phyloP scores from a whole-genome alignment of 1,140 invertebrate genomes.

The Bemisia tabaci region DNA sequence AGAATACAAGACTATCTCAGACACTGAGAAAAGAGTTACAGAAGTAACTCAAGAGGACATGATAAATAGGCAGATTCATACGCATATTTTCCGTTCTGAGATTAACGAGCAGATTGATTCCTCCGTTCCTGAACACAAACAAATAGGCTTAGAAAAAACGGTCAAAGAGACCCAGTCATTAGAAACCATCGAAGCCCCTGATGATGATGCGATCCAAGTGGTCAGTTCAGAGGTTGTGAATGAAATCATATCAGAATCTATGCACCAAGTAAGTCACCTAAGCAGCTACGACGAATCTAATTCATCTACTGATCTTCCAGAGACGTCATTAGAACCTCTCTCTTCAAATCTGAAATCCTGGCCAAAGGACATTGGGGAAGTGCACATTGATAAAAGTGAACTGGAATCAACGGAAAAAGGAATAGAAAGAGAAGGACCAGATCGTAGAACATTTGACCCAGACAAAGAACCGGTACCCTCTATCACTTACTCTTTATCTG shows the following conservation, averaged over 20 bases:
- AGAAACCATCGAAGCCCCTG: no score
- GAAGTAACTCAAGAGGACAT: conserved; percentile 25
- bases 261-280: no score
- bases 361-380: no score
- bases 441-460: conserved; percentile 20
- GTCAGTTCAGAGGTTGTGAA: background rate
- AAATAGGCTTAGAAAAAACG: conserved; percentile 10
- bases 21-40: conserved; percentile 15
- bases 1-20: conserved; percentile 31
- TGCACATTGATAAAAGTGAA: conserved; percentile 38
- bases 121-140: conserved; percentile 23
- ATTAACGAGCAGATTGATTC: conserved; percentile 31
- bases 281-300: no score
- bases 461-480: conserved; percentile 16
- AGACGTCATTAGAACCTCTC: no score
- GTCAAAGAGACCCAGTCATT: no score
- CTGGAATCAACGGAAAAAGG: conserved; percentile 33
- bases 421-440: conserved; percentile 29
- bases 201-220: no score
- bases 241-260: background rate
- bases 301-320: no score
- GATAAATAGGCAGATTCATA: conserved; percentile 28
- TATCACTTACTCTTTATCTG: conserved; percentile 19
- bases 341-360: no score
- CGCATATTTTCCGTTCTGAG: conserved; percentile 30